phyloP scores from a whole-genome alignment of 2,797 vertebrate species.

The Alfaro cultratus region DNA sequence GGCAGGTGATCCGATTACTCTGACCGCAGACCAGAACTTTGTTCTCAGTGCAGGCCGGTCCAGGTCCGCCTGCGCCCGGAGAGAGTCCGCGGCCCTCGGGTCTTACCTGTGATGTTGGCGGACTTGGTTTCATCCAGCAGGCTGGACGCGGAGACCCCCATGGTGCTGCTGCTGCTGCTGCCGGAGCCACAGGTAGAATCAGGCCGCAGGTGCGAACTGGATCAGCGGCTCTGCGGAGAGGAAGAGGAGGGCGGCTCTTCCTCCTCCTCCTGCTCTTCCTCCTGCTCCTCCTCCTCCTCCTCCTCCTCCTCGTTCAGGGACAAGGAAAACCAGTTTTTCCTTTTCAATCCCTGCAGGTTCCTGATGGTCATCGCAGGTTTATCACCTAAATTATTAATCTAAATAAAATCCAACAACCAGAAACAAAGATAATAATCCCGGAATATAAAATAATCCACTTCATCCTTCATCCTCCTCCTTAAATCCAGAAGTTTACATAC shows the following conservation, averaged over 20 bases:
- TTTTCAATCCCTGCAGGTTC: not conserved
- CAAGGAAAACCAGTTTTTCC: not conserved
- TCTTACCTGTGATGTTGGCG: constrained; percentile 86
- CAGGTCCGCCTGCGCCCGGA: not conserved
- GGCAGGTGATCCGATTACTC: not conserved
- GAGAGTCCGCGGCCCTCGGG: not conserved
- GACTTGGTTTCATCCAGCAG: constrained; percentile 86
- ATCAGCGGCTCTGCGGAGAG: constrained; percentile 1
- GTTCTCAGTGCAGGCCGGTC: not conserved
- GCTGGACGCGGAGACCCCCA: constrained; percentile 87
- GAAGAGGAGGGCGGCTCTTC: not conserved
- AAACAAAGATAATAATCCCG: not conserved
- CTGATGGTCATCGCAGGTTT: not conserved
- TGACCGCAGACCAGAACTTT: constrained; percentile 7
- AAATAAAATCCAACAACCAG: not conserved
- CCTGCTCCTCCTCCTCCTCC: constrained; percentile 11
- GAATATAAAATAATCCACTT: not conserved
- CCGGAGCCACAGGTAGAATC: constrained; percentile 54
- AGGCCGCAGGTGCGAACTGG: constrained; percentile 45
- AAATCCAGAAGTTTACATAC: not conserved
- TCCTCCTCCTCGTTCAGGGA: constrained; percentile 4
- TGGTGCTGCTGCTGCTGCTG: constrained; percentile 54
- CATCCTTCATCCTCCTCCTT: not conserved
- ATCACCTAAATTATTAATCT: not conserved
- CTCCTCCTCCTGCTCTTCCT: not conserved